Evolutionary conservation across 2,888 invertebrate species (phyloP).

Genomic region (Brachyptera risi): DNA sequence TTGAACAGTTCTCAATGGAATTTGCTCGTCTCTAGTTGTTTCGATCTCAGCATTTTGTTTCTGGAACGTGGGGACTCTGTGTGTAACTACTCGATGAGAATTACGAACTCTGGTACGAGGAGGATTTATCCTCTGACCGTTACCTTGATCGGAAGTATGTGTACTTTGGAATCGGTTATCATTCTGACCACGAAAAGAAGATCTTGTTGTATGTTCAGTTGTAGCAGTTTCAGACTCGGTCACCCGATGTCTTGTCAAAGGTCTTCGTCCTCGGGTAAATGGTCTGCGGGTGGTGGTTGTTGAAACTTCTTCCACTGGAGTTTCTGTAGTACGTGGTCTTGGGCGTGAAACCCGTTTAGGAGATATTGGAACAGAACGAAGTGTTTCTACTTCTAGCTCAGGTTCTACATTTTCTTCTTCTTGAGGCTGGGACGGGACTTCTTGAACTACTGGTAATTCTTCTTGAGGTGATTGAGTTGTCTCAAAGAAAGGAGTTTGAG

Average conservation of each 20-base stretch:
- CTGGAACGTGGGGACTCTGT: neutral
- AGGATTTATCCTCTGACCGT: neutral
- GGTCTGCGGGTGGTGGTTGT: slow-evolving; percentile 21
- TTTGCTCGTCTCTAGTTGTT: too few species aligned
- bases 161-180: neutral
- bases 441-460: slow-evolving; percentile 10
- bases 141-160: too few species aligned
- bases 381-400: neutral
- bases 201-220: too few species aligned
- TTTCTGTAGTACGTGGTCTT: neutral
- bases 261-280: slow-evolving; percentile 27
- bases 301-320: slow-evolving; percentile 18
- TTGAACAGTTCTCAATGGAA: too few species aligned
- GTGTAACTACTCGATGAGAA: slow-evolving; percentile 1
- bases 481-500: neutral
- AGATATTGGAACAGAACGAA: neutral
- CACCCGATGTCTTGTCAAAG: slow-evolving; percentile 6
- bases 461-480: neutral
- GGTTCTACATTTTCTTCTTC: slow-evolving; percentile 32
- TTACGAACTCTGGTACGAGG: neutral
- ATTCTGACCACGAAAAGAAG: too few species aligned
- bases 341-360: neutral
- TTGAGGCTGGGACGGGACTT: neutral
- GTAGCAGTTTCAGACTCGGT: too few species aligned
- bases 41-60: neutral